Evolutionary conservation across 2,888 invertebrate species (phyloP), one percentile per base, ranked within the genome.

Genomic region (Therioaphis trifolii): DNA sequence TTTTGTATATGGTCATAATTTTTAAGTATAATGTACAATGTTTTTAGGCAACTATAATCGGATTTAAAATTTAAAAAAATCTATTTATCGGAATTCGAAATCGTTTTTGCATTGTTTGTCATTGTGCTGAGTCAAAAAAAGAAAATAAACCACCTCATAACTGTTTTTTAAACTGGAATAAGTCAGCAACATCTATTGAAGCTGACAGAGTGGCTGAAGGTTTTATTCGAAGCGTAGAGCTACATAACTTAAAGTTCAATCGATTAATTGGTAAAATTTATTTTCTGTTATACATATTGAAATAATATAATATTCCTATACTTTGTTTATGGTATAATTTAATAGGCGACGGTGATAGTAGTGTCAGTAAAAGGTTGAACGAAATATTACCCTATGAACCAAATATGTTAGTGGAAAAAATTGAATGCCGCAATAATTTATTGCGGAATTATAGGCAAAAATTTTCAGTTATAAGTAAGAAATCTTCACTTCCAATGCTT

Each of bases 151-250:
- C 24, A 24, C 12, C 3, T 58, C 58, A 27, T 24, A 58, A 12
- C 58, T 58, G 58, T 24, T 58, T 58, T 24, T 21, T 58, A 58
- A 58, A 58, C 14, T 58, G 58, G 58, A 58, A 58, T 12, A 58
- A 24, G 21, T 21, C 58, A 24, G 24, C 58, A 24, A 58, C 24
- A 21, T 21, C 24, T 24, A 24, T 58, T 14, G 58, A 58, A 58
- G 24, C 58, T 27, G 24, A 58, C 24, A 24, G 58, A 58, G 24
- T 58, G 24, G 24, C 24, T 58, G 58, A 58, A 3, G 58, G 58
- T 58, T 58, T 58, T 58, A 24, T 58, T 7, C 21, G 21, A 24
- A 58, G 58, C 58, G 21, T 58, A 58, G 58, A 58, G 58, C 58
- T 58, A 24, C 58, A 58, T 58, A 58, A 58, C 21, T 58, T 58